Conservation (phyloP, 2,888 invertebrate species). For the Drosophila neotestacea region DNA sequence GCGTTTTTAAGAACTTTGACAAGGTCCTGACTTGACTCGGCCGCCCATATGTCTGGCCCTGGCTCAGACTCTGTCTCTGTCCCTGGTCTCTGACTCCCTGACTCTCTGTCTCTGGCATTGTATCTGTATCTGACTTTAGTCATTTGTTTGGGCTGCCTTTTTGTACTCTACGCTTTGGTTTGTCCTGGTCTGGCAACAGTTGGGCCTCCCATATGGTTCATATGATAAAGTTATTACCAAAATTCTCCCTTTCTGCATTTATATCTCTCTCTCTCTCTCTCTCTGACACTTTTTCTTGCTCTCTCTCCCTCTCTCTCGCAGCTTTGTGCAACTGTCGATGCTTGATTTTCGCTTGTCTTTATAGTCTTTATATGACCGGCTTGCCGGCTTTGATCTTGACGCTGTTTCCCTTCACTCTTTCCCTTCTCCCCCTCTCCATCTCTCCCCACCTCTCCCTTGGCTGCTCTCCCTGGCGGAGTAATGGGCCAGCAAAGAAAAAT, state of each 20-base stretch:
- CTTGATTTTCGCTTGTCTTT: slow-evolving; percentile 77
- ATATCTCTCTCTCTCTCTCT: slow-evolving; percentile 29
- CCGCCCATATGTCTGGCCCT: slow-evolving; percentile 60
- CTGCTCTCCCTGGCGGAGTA: slow-evolving; percentile 41
- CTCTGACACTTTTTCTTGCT: slow-evolving; percentile 7
- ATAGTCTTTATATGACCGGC: slow-evolving; percentile 63
- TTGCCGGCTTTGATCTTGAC: slow-evolving; percentile 74
- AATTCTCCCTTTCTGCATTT: slow-evolving; percentile 60
- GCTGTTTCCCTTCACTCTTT: slow-evolving; percentile 18
- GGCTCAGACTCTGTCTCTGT: not conserved
- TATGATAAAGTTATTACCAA: slow-evolving; percentile 85
- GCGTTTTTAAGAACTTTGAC: slow-evolving; percentile 80
- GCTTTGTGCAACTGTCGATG: slow-evolving; percentile 68
- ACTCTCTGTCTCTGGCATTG: slow-evolving; percentile 9
- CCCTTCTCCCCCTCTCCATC: not conserved
- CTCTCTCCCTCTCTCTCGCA: slow-evolving; percentile 27
- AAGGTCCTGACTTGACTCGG: slow-evolving; percentile 76
- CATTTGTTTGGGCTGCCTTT: slow-evolving; percentile 66
- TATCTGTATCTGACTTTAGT: slow-evolving; percentile 10
- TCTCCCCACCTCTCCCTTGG: not conserved
- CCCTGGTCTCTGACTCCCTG: no score
- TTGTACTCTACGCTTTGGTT: slow-evolving; percentile 16
- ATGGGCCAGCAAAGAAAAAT: slow-evolving; percentile 73
- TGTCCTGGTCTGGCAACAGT: slow-evolving; percentile 51
- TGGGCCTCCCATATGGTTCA: slow-evolving; percentile 82